These are phyloP conservation scores for Gibbula magus DNA, from an alignment of 2,888 invertebrate genomes.

Conservation along the genomic window DNA sequence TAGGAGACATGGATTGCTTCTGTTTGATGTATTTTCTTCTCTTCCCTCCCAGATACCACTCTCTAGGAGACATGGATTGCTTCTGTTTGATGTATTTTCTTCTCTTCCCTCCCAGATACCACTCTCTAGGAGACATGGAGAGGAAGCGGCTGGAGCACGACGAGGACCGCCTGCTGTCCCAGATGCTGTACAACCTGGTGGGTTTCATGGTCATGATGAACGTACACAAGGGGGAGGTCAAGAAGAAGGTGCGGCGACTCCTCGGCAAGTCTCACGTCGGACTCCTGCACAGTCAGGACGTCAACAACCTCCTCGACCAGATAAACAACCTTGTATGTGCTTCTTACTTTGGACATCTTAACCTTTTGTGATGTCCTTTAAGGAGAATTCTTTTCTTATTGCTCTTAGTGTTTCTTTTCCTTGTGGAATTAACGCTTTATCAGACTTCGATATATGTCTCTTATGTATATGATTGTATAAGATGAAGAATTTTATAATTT, in stretches of 20 bases:
- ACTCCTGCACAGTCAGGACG: slow-evolving; percentile 96
- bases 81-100: too few species aligned
- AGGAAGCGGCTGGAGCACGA: slow-evolving; percentile 95
- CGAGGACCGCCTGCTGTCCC: slow-evolving; percentile 95
- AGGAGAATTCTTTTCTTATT: too few species aligned
- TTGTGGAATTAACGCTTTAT: too few species aligned
- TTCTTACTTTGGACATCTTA: background rate
- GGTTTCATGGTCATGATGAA: slow-evolving; percentile 96
- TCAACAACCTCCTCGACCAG: slow-evolving; percentile 96
- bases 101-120: slow-evolving; percentile 80
- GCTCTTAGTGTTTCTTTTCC: too few species aligned
- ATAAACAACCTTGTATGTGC: slow-evolving; percentile 91
- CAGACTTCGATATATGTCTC: too few species aligned
- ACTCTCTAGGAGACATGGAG: slow-evolving; percentile 86
- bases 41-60: too few species aligned
- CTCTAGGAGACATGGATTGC: too few species aligned
- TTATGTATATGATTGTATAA: too few species aligned
- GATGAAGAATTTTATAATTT: too few species aligned
- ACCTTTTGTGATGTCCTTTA: too few species aligned
- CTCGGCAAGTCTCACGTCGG: slow-evolving; percentile 99
- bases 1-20: too few species aligned
- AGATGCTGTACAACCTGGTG: slow-evolving; percentile 95
- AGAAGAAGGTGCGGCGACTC: slow-evolving; percentile 83
- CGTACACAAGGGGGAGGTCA: slow-evolving; percentile 84
- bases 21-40: too few species aligned